phyloP scores from a whole-genome alignment of 1,140 invertebrate species.

The Drosophila repleta region DNA sequence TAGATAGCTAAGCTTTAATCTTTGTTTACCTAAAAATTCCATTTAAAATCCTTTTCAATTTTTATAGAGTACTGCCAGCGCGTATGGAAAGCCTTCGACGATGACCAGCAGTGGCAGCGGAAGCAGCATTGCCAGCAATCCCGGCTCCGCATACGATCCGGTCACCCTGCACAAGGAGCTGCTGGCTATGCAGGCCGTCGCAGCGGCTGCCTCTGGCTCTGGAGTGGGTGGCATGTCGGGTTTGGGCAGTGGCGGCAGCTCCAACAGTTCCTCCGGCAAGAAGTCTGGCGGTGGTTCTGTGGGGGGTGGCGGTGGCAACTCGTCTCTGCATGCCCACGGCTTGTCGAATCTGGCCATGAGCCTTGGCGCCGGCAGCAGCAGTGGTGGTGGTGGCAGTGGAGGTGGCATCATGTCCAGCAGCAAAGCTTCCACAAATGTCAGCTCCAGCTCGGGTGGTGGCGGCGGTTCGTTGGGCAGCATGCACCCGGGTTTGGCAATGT shows the following conservation, averaged over 20 bases:
- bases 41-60: conserved; percentile 4
- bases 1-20: too few species aligned
- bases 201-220: conserved; percentile 69
- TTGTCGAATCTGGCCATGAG: conserved; percentile 54
- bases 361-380: conserved; percentile 10
- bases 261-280: conserved; percentile 67
- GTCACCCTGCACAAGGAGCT: conserved; percentile 82
- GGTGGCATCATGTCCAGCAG: conserved; percentile 60
- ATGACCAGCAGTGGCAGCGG: conserved; percentile 61
- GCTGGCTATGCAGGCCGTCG: conserved; percentile 83
- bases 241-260: conserved; percentile 44
- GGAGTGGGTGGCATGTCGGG: conserved; percentile 42
- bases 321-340: conserved; percentile 59
- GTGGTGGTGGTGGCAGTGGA: conserved; percentile 5
- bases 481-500: conserved; percentile 63
- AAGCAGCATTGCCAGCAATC: conserved; percentile 61
- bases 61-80: conserved; percentile 65
- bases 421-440: conserved; percentile 60
- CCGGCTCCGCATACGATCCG: conserved; percentile 80
- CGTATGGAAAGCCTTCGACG: conserved; percentile 74
- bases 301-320: conserved; percentile 37
- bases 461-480: conserved; percentile 43
- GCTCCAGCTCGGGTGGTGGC: conserved; percentile 49
- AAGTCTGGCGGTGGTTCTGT: conserved; percentile 61
- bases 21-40: too few species aligned